Evolutionary conservation across 2,113 vertebrate genomes (phyloP), one percentile per base, ranked within the genome.

Genomic region (Regulus satrapa): DNA sequence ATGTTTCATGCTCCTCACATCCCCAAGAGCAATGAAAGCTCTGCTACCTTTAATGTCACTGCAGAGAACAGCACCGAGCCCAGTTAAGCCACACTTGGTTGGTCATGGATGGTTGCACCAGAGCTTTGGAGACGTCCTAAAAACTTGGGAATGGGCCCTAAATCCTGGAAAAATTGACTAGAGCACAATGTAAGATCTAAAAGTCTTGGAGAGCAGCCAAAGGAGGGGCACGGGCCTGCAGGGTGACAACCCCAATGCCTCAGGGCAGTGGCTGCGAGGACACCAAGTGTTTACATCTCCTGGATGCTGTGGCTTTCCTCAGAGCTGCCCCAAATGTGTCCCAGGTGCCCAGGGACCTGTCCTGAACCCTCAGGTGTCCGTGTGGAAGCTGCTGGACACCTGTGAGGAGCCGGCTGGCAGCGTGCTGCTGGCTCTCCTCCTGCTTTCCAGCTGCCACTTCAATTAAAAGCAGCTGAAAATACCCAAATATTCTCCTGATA

Each of bases 381-480:
- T 4, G 4, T 0, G 5, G 77, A 48, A 87, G 73, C 61, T 79
- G 73, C 84, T 54, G 75, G 67, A 24, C 2, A 51, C 58, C 82
- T 36, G 49, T 10, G 41, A 84, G 90, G 69, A 72, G 77, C 87
- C 82, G 80, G 56, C 80, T 95, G 76, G 72, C 62, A 64, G 61
- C 0, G 0, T 1, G 1, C 6, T 18, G 40, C 88, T 84, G 88
- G 38, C 85, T 74, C 41, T 89, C 9, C 74, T 89, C 66, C 84
- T 91, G 45, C 14, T 82, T 89, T 95, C 78, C 87, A 89, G 78
- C 77, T 94, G 93, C 71, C 94, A 61, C 71, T 66, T 85, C 78
- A 66, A 88, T 92, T 95, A 89, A 91, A 95, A 85, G 34, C 18
- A 90, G 81, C 85, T 93, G 90, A 94, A 95, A 96, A 96, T 90